Conservation (phyloP, 2,888 invertebrate genomes). For the Drosophila peninsularis region DNA sequence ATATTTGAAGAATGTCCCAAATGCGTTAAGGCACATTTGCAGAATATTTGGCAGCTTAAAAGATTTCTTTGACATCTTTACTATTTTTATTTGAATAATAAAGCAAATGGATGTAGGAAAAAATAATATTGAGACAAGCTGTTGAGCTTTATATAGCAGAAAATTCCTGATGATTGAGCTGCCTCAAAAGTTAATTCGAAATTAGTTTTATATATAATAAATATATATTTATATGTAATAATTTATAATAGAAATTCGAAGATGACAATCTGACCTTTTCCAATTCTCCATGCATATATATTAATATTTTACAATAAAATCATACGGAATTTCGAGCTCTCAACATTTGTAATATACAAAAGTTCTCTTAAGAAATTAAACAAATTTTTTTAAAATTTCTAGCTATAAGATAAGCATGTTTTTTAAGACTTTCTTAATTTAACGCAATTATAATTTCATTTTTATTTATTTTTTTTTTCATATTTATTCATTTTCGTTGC, state of each 20-base stretch:
- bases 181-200: too few relatives aligned
- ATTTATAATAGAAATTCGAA: too few relatives aligned
- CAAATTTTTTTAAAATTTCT: not conserved
- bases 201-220: too few relatives aligned
- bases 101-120: not conserved
- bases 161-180: not conserved
- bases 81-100: not conserved
- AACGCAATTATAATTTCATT: slow-evolving; percentile 35
- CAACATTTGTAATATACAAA: too few relatives aligned
- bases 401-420: slow-evolving; percentile 35
- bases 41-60: not conserved
- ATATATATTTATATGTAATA: too few relatives aligned
- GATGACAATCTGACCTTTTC: too few relatives aligned
- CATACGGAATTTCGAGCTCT: not conserved
- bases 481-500: slow-evolving; percentile 43
- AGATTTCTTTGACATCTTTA: too few relatives aligned
- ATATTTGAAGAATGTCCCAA: not conserved
- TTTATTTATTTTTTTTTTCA: slow-evolving; percentile 16
- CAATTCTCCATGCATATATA: too few relatives aligned
- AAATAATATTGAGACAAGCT: not conserved
- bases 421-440: slow-evolving; percentile 16
- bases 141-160: not conserved
- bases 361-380: too few relatives aligned
- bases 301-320: not conserved
- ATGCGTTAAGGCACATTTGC: not conserved